These are phyloP conservation scores for Leucoraja ocellata DNA, from an alignment of 2,797 vertebrate genomes.

Conservation along the genomic window DNA sequence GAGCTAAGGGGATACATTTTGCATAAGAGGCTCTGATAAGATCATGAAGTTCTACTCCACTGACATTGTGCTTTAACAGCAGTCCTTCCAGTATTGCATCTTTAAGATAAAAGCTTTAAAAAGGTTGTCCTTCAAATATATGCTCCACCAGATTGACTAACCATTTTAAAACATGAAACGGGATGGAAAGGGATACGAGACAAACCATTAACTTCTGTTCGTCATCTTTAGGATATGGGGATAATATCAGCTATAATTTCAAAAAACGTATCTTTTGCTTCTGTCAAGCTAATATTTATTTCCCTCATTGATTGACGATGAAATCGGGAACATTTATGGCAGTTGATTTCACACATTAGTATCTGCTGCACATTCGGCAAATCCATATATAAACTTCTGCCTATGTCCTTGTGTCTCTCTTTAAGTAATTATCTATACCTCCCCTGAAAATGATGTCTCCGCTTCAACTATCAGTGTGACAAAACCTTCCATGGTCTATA, in stretches of 20 bases:
- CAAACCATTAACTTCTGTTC: background rate
- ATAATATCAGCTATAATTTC: background rate
- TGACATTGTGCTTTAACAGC: background rate
- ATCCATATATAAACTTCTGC: background rate
- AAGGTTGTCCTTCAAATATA: background rate
- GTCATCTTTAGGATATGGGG: background rate
- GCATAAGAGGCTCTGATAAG: background rate
- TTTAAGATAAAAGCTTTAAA: conserved; percentile 3
- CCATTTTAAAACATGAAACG: background rate
- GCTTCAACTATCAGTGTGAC: background rate
- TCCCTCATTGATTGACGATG: background rate
- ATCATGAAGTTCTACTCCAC: background rate
- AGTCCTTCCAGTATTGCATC: conserved; percentile 2
- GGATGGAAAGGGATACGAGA: background rate
- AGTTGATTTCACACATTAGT: background rate
- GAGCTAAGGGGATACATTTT: background rate
- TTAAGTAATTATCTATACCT: background rate
- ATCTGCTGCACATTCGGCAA: background rate
- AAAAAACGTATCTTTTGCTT: background rate
- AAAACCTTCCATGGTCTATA: background rate
- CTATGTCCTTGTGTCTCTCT: background rate
- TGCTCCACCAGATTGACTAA: background rate
- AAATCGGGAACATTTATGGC: background rate
- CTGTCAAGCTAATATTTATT: background rate
- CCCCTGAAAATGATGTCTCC: background rate